These are phyloP conservation scores for Sarcoramphus papa DNA, from an alignment of 2,797 vertebrate genomes.

Conservation along the genomic window DNA sequence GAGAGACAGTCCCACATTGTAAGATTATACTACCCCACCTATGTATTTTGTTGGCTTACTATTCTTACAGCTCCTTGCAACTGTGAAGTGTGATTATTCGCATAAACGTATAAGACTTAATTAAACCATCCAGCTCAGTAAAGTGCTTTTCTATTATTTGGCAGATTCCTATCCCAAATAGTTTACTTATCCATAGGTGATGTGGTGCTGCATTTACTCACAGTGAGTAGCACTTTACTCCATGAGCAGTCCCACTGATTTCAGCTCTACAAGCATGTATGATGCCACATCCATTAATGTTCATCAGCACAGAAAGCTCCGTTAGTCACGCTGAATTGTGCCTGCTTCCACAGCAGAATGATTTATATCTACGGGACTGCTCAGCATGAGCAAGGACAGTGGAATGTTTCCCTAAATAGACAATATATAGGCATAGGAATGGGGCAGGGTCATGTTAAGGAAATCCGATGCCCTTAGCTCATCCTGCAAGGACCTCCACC, in stretches of 20 bases:
- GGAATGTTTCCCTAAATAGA: slow-evolving; percentile 67
- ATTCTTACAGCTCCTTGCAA: not conserved
- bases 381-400: slow-evolving; percentile 56
- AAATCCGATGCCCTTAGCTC: slow-evolving; percentile 24
- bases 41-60: slow-evolving; percentile 37
- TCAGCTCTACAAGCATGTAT: not conserved
- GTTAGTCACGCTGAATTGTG: slow-evolving; percentile 52
- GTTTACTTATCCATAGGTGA: not conserved
- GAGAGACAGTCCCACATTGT: slow-evolving; percentile 10
- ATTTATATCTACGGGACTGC: slow-evolving; percentile 46
- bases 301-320: slow-evolving; percentile 41
- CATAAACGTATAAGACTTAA: not conserved
- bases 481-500: not conserved
- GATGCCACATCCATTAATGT: slow-evolving; percentile 45
- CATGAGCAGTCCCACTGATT: not conserved
- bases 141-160: not conserved
- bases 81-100: not conserved
- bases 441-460: slow-evolving; percentile 29
- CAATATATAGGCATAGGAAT: slow-evolving; percentile 55
- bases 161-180: not conserved
- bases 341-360: slow-evolving; percentile 40
- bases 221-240: not conserved
- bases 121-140: not conserved
- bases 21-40: slow-evolving; percentile 12
- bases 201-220: not conserved